phyloP scores from a whole-genome alignment of 2,888 invertebrate species.

The Keiferia lycopersicella region DNA sequence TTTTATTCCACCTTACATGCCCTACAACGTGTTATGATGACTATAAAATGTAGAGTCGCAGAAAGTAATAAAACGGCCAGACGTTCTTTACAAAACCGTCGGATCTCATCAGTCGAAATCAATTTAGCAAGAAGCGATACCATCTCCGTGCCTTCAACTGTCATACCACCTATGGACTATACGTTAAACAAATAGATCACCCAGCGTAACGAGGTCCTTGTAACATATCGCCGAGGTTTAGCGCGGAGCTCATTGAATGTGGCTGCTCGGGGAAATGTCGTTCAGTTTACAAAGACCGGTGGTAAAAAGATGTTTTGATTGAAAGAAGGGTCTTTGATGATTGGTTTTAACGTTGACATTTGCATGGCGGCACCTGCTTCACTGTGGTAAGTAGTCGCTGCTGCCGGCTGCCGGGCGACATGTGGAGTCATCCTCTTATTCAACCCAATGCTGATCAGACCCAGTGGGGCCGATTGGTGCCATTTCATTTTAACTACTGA shows the following conservation, averaged over 20 bases:
- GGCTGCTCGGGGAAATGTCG: constrained; percentile 7
- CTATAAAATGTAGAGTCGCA: not conserved
- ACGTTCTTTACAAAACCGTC: constrained; percentile 27
- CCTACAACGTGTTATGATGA: not conserved
- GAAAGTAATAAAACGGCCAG: not conserved
- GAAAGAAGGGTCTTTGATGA: constrained; percentile 32
- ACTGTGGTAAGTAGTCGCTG: constrained; percentile 51
- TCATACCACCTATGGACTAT: constrained; percentile 36
- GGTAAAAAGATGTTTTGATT: not conserved
- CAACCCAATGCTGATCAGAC: too few species aligned
- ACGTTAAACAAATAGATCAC: constrained; percentile 20
- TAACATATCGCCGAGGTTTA: constrained; percentile 15
- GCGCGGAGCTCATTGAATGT: not conserved
- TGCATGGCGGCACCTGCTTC: constrained; percentile 60
- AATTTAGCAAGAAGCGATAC: constrained; percentile 42
- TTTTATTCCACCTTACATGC: not conserved
- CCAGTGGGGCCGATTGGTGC: too few species aligned
- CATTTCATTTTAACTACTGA: too few species aligned
- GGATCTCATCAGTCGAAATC: constrained; percentile 45
- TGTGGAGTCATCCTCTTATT: constrained; percentile 45
- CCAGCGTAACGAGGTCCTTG: constrained; percentile 24
- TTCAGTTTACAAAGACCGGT: constrained; percentile 27
- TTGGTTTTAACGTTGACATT: constrained; percentile 46
- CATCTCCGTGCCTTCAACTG: constrained; percentile 42
- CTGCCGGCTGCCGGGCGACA: constrained; percentile 76